Base-by-base conservation (phyloP, 2,888 invertebrate species). In the Eupithecia centaureata region DNA sequence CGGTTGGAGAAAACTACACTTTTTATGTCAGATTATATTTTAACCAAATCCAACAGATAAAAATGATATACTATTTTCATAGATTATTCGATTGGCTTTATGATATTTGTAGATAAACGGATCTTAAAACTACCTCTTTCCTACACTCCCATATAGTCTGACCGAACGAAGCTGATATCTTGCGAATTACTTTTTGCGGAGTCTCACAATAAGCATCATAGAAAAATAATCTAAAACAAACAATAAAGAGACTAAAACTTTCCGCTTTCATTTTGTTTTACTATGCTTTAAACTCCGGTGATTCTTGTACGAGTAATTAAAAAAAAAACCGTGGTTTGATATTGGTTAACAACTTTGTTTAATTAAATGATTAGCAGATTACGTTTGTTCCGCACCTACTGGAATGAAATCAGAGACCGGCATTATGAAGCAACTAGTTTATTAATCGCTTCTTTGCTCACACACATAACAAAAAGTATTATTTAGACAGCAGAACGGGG, bases 401-500 rank as follows among this genome's bases (percentile, higher is more conserved):
- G 10, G 12, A 47, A 27, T 56, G n/a, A 30, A 18, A 56, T 30
- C 7, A 56, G 15, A 18, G 47, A 56, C 15, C n/a, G n/a, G 28
- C 15, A 56, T 2, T 38, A 13, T 28, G 12, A 56, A 63, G 61
- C 30, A 57, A 62, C 15, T 28, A 1, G 27, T 63, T 69, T 67
- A 67, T 65, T 65, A 13, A 59, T 66, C 33, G 32, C 64, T 68
- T 59, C 58, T 63, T 68, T 68, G 63, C 61, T 54, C 13, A 63
- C 38, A 65, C 58, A 63, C 47, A 28, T 54, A 10, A 42, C 47
- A 30, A 63, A 61, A 56, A n/a, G 13, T 1, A 27, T 52, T 27
- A 15, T 15, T 15, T 25, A 73, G 68, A 72, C 67, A 70, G 73
- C 65, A 66, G 51, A 52, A 54, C 65, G 54, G 65, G 63, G 67